A percentile compares a stretch with the other conserved stretches of the same genome.
Evolutionary conservation across 2,113 vertebrate species (phyloP).

Genomic region (Zapornia atra): DNA sequence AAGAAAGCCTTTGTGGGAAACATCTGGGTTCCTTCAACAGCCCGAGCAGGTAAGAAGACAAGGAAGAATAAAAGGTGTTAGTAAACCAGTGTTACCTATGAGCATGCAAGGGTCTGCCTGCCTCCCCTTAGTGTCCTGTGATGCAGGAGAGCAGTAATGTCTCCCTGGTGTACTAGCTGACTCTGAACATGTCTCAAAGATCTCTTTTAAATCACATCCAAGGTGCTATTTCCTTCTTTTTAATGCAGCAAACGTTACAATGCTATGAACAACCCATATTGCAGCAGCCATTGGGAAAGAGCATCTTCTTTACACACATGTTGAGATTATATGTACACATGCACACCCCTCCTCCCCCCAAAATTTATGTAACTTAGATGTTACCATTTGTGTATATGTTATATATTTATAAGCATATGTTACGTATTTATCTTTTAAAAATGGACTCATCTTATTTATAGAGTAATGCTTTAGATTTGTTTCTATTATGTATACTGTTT

Average conservation of each 20-base stretch:
- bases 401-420: background rate
- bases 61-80: background rate
- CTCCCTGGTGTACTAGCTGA: fast-evolving
- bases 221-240: background rate
- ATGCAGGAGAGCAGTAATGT: fast-evolving
- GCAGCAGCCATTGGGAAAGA: background rate
- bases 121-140: background rate
- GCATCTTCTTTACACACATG: background rate
- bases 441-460: background rate
- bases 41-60: background rate
- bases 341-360: too few species aligned
- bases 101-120: too few species aligned
- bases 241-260: background rate
- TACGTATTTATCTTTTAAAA: background rate
- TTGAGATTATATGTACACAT: too few species aligned
- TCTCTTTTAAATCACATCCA: background rate
- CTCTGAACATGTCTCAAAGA: fast-evolving
- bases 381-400: background rate
- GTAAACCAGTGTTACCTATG: background rate
- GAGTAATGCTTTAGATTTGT: background rate
- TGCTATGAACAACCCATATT: background rate
- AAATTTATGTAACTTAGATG: background rate
- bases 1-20: background rate
- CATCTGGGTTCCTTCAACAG: background rate
- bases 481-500: background rate